phyloP scores from a whole-genome alignment of 2,113 vertebrate genomes.

The Pteronura brasiliensis region DNA sequence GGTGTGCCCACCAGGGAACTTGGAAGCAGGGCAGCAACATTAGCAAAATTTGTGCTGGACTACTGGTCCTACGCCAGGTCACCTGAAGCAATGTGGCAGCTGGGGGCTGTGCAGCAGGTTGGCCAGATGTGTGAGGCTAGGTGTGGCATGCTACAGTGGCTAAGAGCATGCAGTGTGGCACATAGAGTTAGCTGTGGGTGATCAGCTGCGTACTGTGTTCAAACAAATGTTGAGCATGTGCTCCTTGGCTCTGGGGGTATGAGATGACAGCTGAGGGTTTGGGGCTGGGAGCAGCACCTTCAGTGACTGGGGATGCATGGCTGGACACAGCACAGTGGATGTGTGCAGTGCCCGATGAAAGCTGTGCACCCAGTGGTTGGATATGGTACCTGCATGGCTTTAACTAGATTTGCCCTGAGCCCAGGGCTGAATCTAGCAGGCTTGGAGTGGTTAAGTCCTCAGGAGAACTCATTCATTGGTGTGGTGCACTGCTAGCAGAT shows the following conservation, averaged over 20 bases:
- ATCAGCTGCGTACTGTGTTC: neutral
- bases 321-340: neutral
- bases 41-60: neutral
- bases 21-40: neutral
- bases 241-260: neutral
- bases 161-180: neutral
- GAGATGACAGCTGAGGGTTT: neutral
- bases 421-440: neutral
- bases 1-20: neutral
- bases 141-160: neutral
- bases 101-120: neutral
- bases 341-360: neutral
- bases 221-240: neutral
- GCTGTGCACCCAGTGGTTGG: neutral
- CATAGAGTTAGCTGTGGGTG: neutral
- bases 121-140: neutral
- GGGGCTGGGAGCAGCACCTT: neutral
- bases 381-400: neutral
- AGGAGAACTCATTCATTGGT: neutral
- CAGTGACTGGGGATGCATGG: neutral
- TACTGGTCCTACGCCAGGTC: neutral
- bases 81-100: neutral
- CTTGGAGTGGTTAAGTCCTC: neutral
- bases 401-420: neutral
- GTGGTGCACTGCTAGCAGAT: neutral